Evolutionary conservation across 2,113 vertebrate species (phyloP).

Genomic region (Agelaius tricolor): DNA sequence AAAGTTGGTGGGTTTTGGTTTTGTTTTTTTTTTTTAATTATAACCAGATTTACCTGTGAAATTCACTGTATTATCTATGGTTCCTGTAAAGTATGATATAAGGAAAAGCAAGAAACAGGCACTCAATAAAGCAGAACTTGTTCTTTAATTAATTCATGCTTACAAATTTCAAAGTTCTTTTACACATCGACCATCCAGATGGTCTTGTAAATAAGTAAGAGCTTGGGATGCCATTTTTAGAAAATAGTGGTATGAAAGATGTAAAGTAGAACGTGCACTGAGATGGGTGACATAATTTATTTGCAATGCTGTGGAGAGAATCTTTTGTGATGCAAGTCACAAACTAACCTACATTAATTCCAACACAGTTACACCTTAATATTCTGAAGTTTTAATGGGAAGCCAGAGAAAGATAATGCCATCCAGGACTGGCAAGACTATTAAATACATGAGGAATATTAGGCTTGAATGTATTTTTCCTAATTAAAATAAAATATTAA

Average conservation of each 20-base stretch:
- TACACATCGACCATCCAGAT: conserved; percentile 7
- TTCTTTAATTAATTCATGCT: conserved; percentile 36
- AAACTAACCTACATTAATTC: conserved; percentile 5
- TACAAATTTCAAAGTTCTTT: background rate
- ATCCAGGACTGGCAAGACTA: background rate
- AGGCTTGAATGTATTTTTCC: background rate
- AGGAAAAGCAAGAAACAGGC: background rate
- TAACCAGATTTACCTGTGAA: background rate
- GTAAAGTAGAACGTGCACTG: background rate
- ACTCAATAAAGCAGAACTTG: background rate
- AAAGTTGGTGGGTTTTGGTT: fast-evolving
- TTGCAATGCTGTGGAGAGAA: background rate
- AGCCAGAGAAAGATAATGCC: background rate
- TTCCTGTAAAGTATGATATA: background rate
- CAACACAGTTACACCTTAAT: background rate
- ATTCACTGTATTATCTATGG: background rate
- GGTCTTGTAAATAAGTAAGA: conserved; percentile 31
- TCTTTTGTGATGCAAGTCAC: background rate
- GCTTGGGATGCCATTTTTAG: conserved; percentile 17
- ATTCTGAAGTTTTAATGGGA: background rate
- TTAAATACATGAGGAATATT: background rate
- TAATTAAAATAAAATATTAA: background rate
- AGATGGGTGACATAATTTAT: conserved; percentile 16
- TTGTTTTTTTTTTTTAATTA: too few relatives aligned
- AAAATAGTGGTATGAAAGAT: background rate